Conservation (phyloP, 2,113 vertebrate species). For the Lycaon pictus region DNA sequence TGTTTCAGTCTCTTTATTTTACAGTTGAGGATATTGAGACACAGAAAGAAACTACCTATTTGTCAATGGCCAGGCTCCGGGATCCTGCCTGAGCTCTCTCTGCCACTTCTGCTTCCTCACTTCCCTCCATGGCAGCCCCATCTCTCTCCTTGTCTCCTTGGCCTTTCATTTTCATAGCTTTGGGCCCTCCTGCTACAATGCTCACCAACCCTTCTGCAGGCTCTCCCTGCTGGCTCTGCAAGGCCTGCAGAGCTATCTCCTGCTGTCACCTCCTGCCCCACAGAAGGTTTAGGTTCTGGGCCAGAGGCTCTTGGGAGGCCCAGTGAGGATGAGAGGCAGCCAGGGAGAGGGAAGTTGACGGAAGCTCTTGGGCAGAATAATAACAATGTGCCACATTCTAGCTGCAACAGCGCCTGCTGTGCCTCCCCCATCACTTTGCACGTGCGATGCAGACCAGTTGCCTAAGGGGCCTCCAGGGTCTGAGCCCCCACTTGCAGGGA, state of each 20-base stretch:
- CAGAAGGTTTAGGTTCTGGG: background rate
- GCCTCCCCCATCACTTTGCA: slow-evolving; percentile 46
- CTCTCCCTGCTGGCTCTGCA: background rate
- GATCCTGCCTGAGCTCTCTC: background rate
- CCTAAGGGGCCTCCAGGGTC: slow-evolving; percentile 47
- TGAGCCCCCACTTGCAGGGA: slow-evolving; percentile 45
- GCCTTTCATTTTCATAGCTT: background rate
- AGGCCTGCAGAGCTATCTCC: background rate
- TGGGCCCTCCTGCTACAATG: background rate
- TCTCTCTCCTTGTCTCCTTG: background rate
- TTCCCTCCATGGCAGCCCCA: background rate
- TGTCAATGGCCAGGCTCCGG: background rate
- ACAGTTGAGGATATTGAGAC: background rate
- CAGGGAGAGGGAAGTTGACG: background rate
- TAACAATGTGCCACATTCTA: slow-evolving; percentile 20
- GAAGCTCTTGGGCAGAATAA: slow-evolving; percentile 65
- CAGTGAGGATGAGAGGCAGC: background rate
- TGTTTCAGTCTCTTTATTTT: background rate
- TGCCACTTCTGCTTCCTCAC: background rate
- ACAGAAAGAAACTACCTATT: background rate
- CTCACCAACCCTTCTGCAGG: background rate
- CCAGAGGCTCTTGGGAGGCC: background rate
- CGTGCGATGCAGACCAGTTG: slow-evolving; percentile 11
- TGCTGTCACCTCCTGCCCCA: background rate
- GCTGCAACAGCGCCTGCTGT: slow-evolving; percentile 10